phyloP scores from a whole-genome alignment of 2,113 vertebrate species.

The human (Homo sapiens) region GRCh38 chr2:86016001-86016500 shows the following conservation, averaged over 20 bases:
- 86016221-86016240: neutral
- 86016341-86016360: neutral
- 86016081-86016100: neutral
- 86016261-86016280: neutral
- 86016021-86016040: neutral
- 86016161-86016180: neutral
- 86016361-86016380: too few species aligned
- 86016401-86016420: too few species aligned
- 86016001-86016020: neutral
- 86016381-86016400: too few species aligned
- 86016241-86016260: neutral
- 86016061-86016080: neutral
- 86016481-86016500: too few species aligned
- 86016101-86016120: neutral
- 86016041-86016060: neutral
- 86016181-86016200: neutral
- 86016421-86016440: too few species aligned
- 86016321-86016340: neutral
- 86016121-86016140: neutral
- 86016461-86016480: too few species aligned
- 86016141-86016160: neutral
- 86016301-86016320: neutral
- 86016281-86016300: neutral
- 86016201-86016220: neutral
- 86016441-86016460: too few species aligned